Evolutionary conservation across 2,797 vertebrate species (phyloP), one percentile per base, ranked within the genome.

Genomic region (Betta splendens): DNA sequence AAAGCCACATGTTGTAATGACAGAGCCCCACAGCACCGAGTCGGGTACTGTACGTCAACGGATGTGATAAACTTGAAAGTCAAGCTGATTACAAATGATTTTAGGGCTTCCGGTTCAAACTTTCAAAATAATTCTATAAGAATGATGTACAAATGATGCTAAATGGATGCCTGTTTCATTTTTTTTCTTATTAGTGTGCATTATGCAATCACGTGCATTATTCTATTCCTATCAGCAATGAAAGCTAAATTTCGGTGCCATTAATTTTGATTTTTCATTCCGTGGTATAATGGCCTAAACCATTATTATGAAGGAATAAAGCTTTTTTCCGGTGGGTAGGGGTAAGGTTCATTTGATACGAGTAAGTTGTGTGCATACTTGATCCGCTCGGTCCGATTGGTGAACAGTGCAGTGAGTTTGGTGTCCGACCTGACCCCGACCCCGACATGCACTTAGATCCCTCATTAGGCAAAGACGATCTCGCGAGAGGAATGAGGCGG

Each of bases 71-170:
- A 21, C 36, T 55, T 39, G 50, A 26, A 20, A 1, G 16, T 76
- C 12, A 79, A 78, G 74, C 0, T 16, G 9, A 3, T 7, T 2
- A 1, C 5, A 45, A 1, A 1, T 7, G 15, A n/a, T n/a, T 0
- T 2, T 0, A 0, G 0, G 3, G n/a, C 16, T 49, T 84, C 83
- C 69, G 46, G 16, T 0, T 29, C 0, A 0, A 0, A 2, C 15
- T 77, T 85, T 78, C 80, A 85, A 48, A 81, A 73, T 81, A 86
- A 73, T 43, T 4, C 0, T 0, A 1, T 5, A 1, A 1, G 2
- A 0, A 5, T 4, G 31, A 16, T 6, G 2, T 11, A 0, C 2
- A 2, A 2, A 0, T 5, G 11, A 60, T 9, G n/a, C 2, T 36
- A 0, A 1, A 5, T 17, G 2, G 2, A n/a, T 16, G 5, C 7